These are phyloP conservation scores for Octonoba sinensis DNA, from an alignment of 2,888 invertebrate species.

Conservation along the genomic window DNA sequence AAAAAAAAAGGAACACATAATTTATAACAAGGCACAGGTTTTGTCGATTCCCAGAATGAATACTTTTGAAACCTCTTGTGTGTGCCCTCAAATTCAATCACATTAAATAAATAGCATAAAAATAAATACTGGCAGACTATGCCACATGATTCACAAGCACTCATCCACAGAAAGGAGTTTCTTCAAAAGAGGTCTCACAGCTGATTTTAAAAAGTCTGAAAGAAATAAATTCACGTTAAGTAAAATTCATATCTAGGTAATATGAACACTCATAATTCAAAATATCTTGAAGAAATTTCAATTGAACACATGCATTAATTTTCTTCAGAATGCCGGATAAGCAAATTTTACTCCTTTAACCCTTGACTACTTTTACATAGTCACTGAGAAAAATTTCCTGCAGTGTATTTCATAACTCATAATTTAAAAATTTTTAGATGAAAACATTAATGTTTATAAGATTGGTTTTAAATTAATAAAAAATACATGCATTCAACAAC, in stretches of 20 bases:
- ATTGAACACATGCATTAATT: no score
- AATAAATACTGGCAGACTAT: slow-evolving; percentile 62
- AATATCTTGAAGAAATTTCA: no score
- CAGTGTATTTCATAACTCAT: no score
- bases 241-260: slow-evolving; percentile 2
- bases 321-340: no score
- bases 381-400: no score
- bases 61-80: slow-evolving; percentile 14
- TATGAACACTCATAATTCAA: background rate
- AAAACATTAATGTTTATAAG: no score
- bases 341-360: no score
- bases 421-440: no score
- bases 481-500: no score
- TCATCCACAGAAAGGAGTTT: slow-evolving; percentile 15
- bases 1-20: background rate
- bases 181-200: slow-evolving; percentile 58
- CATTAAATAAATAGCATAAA: slow-evolving; percentile 56
- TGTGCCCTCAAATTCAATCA: slow-evolving; percentile 6
- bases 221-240: slow-evolving; percentile 4
- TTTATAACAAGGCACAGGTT: slow-evolving; percentile 24
- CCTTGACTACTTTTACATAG: no score
- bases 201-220: slow-evolving; percentile 56
- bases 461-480: no score
- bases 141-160: slow-evolving; percentile 37
- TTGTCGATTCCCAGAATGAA: slow-evolving; percentile 10